phyloP scores from a whole-genome alignment of 2,888 invertebrate genomes.

The Patella caerulea region DNA sequence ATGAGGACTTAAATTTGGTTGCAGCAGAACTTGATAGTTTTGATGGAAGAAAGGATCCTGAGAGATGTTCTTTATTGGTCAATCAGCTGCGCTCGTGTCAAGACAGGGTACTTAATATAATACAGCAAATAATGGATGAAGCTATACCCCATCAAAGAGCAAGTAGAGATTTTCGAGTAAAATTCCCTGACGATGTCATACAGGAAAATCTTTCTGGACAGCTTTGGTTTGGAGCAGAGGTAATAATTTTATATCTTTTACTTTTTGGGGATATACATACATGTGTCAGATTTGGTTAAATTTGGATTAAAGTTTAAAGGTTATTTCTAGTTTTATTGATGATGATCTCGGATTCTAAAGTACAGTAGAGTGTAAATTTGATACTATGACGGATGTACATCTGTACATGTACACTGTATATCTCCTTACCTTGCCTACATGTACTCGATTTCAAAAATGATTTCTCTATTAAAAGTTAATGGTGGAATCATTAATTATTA shows the following conservation, averaged over 20 bases:
- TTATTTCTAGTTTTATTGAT: too few species aligned
- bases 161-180: slow-evolving; percentile 94
- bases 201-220: slow-evolving; percentile 98
- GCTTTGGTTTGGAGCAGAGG: slow-evolving; percentile 99
- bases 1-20: slow-evolving; percentile 94
- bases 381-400: too few species aligned
- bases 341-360: too few species aligned
- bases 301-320: too few species aligned
- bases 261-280: too few species aligned
- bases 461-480: too few species aligned
- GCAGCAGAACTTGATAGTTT: slow-evolving; percentile 98
- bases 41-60: slow-evolving; percentile 98
- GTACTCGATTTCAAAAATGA: too few species aligned
- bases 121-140: slow-evolving; percentile 95
- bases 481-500: too few species aligned
- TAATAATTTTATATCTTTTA: slow-evolving; percentile 62
- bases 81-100: slow-evolving; percentile 87
- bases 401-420: too few species aligned
- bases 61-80: slow-evolving; percentile 94
- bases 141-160: slow-evolving; percentile 88
- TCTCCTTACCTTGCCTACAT: too few species aligned
- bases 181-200: slow-evolving; percentile 98
- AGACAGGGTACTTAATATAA: slow-evolving; percentile 88
- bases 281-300: too few species aligned
- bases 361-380: too few species aligned